Evolutionary conservation across 2,113 vertebrate genomes (phyloP).

Genomic region (Archilochus colubris): DNA sequence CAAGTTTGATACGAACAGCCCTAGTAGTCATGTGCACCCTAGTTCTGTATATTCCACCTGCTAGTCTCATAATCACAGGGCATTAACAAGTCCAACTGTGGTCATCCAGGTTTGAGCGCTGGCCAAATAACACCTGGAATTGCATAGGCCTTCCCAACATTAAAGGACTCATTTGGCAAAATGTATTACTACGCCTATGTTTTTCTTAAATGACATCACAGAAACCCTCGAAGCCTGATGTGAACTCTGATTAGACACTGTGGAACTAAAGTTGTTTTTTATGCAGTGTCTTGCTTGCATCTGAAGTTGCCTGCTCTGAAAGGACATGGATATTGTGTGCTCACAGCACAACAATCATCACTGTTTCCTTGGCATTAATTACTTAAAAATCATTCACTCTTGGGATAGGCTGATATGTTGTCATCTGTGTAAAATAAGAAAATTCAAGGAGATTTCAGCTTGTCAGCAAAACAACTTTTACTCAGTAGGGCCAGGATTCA

Average conservation of each 20-base stretch:
- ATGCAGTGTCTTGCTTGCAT: background rate
- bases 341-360: background rate
- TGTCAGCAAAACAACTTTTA: background rate
- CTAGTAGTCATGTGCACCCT: background rate
- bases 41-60: background rate
- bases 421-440: background rate
- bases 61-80: background rate
- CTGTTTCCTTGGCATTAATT: background rate
- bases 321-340: background rate
- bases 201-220: background rate
- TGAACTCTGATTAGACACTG: rapidly evolving
- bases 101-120: background rate
- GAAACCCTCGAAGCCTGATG: background rate
- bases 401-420: background rate
- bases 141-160: background rate
- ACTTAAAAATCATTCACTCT: background rate
- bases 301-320: background rate
- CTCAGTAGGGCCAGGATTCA: background rate
- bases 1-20: background rate
- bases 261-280: background rate
- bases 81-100: background rate
- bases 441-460: background rate
- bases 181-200: background rate
- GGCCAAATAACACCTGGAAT: background rate
- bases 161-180: background rate